These are phyloP conservation scores for Danio albolineatus DNA, from an alignment of 2,797 vertebrate species.

Conservation along the genomic window DNA sequence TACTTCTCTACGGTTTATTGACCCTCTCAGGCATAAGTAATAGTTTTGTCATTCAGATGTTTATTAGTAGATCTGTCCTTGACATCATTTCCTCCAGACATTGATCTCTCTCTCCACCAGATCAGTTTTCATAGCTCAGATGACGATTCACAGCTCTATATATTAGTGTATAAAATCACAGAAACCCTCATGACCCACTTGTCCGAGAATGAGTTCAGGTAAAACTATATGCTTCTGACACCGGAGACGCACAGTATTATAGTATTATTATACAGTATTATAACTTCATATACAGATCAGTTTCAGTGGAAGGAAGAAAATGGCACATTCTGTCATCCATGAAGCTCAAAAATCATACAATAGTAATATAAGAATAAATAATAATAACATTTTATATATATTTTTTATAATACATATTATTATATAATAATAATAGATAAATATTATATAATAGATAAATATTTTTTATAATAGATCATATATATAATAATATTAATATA, in stretches of 20 bases:
- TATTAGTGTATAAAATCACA: not conserved
- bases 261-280: not conserved
- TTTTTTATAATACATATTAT: no score
- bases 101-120: not conserved
- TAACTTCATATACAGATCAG: not conserved
- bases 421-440: no score
- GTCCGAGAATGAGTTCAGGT: not conserved
- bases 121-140: slow-evolving; percentile 21
- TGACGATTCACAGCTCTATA: not conserved
- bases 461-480: no score
- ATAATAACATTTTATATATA: no score
- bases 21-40: not conserved
- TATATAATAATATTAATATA: no score
- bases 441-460: no score
- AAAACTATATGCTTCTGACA: not conserved
- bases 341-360: not conserved
- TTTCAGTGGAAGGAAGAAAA: not conserved
- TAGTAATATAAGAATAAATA: no score
- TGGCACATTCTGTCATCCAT: not conserved
- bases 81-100: slow-evolving; percentile 26
- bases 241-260: not conserved
- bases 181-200: not conserved
- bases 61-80: not conserved
- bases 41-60: not conserved
- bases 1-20: not conserved